Evolutionary conservation across 1,140 invertebrate species (phyloP).

Genomic region (Drosophila baimaii): DNA sequence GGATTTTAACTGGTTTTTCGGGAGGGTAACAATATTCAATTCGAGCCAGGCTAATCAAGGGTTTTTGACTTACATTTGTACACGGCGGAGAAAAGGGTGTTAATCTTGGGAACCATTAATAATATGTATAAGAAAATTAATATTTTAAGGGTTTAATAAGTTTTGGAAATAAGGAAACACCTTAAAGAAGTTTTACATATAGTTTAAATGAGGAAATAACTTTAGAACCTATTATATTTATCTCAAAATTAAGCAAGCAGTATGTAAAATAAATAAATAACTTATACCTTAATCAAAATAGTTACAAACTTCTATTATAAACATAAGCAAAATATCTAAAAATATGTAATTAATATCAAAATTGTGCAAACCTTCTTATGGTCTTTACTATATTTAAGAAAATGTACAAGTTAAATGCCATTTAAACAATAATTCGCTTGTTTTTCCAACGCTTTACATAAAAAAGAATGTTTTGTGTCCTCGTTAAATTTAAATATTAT

Average conservation of each 20-base stretch:
- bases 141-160: background rate
- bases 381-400: background rate
- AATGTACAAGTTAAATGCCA: background rate
- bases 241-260: no score
- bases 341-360: no score
- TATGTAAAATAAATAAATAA: no score
- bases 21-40: conserved; percentile 32
- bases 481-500: background rate
- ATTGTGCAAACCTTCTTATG: no score
- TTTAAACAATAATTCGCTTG: no score
- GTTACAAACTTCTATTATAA: background rate
- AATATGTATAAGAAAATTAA: background rate
- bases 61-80: background rate
- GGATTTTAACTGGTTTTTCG: conserved; percentile 33
- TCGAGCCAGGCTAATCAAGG: conserved; percentile 52
- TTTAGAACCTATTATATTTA: background rate
- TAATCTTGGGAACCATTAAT: no score
- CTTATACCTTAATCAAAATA: background rate
- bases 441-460: background rate
- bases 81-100: background rate
- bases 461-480: background rate
- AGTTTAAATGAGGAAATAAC: background rate
- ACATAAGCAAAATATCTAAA: background rate
- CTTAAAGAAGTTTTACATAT: background rate
- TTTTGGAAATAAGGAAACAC: background rate